These are phyloP conservation scores for Motacilla alba DNA, from an alignment of 2,113 vertebrate species.

Conservation along the genomic window DNA sequence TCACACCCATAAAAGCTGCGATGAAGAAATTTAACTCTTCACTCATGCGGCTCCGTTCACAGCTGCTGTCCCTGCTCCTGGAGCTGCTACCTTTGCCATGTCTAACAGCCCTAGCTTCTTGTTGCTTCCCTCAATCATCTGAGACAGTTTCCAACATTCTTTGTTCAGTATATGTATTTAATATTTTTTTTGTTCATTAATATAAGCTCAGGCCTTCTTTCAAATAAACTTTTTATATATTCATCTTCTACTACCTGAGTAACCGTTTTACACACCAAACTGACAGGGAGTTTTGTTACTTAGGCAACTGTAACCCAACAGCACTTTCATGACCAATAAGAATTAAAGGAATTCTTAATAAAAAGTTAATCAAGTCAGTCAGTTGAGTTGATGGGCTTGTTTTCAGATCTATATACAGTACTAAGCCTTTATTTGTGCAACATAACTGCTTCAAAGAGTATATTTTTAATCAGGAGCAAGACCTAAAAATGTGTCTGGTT, in stretches of 20 bases:
- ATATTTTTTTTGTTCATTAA: background rate
- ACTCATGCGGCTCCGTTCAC: rapidly evolving
- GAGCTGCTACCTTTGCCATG: background rate
- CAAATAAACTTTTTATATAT: background rate
- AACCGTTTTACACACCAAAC: background rate
- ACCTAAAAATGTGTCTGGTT: background rate
- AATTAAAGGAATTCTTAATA: background rate
- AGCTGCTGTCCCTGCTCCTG: background rate
- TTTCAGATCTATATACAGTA: background rate
- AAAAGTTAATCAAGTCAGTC: background rate
- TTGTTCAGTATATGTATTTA: background rate
- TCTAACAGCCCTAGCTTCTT: background rate
- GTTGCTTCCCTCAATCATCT: rapidly evolving
- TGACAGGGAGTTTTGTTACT: background rate
- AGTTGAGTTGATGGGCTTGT: background rate
- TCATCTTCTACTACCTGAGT: background rate
- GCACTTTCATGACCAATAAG: background rate
- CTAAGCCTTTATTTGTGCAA: background rate
- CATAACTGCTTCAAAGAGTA: background rate
- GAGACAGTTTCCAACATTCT: background rate
- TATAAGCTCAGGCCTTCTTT: background rate
- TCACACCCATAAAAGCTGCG: too few species aligned
- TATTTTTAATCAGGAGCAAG: slow-evolving; percentile 6
- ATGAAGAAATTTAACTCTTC: background rate
- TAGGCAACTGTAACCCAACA: background rate